phyloP scores from a whole-genome alignment of 2,113 vertebrate species.

The Eretmochelys imbricata region DNA sequence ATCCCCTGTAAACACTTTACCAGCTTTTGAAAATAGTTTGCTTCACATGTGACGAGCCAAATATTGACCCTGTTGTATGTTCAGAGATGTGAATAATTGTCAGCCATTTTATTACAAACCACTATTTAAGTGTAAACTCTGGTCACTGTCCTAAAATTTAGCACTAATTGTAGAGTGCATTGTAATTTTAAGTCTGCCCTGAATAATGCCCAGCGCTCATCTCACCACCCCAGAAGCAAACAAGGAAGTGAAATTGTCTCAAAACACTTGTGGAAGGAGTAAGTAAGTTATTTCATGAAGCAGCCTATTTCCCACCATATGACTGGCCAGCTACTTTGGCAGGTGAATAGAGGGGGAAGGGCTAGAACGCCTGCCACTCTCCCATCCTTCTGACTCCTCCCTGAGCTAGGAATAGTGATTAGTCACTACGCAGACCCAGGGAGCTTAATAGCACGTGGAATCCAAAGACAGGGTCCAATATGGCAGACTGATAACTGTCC shows the following conservation, averaged over 20 bases:
- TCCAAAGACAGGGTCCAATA: neutral
- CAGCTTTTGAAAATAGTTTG: conserved; percentile 13
- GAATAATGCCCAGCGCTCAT: neutral
- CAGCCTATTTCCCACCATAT: neutral
- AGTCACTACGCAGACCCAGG: neutral
- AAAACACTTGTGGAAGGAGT: neutral
- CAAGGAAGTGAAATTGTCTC: neutral
- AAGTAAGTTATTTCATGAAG: neutral
- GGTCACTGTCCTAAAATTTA: neutral
- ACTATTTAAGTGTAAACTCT: neutral
- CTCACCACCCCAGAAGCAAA: neutral
- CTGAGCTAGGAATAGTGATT: neutral
- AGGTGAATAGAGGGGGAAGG: neutral
- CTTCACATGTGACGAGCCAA: conserved; percentile 30
- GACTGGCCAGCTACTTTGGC: neutral
- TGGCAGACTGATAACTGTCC: neutral
- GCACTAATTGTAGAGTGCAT: neutral
- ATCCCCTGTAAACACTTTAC: conserved; percentile 31
- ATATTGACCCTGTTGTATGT: conserved; percentile 47
- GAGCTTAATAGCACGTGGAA: neutral
- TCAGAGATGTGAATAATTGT: conserved; percentile 31
- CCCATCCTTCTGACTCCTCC: neutral
- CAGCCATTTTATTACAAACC: neutral
- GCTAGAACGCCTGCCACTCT: neutral
- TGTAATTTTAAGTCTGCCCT: neutral